Conservation (phyloP, 2,888 invertebrate species). For the Nymphalis polychloros region DNA sequence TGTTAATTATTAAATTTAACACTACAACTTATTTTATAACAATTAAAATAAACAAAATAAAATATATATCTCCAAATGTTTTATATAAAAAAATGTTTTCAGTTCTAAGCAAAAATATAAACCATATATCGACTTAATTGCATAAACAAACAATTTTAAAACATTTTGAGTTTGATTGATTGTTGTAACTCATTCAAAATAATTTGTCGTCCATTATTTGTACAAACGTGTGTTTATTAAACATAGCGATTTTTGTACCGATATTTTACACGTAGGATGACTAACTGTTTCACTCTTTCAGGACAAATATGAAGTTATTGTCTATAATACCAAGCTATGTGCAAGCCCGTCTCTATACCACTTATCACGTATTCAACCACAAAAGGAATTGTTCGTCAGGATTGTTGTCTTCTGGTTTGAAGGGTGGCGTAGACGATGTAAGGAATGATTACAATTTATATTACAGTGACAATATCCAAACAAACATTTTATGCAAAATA, state of each 20-base stretch:
- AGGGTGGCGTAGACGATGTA: no score
- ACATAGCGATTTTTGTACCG: constrained; percentile 13
- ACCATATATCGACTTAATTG: background rate
- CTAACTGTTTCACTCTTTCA: background rate
- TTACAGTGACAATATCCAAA: no score
- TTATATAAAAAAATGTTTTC: background rate
- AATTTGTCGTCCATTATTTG: constrained; percentile 12
- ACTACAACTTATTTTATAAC: no score
- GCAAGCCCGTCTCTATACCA: no score
- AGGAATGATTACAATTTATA: no score
- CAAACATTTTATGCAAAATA: no score
- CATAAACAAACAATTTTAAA: background rate
- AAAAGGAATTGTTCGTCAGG: no score
- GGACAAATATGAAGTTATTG: background rate
- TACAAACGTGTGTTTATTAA: constrained; percentile 7
- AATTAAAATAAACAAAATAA: background rate
- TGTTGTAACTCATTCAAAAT: constrained; percentile 5
- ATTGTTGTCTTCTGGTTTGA: no score
- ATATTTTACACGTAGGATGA: constrained; percentile 9
- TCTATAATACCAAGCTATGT: no score
- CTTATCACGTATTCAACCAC: no score
- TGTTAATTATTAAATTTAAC: no score
- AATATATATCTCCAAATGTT: background rate
- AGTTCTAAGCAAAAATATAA: background rate
- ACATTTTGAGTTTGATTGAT: constrained; percentile 21